Conservation (phyloP, 2,888 invertebrate species). For the Agrochola circellaris region DNA sequence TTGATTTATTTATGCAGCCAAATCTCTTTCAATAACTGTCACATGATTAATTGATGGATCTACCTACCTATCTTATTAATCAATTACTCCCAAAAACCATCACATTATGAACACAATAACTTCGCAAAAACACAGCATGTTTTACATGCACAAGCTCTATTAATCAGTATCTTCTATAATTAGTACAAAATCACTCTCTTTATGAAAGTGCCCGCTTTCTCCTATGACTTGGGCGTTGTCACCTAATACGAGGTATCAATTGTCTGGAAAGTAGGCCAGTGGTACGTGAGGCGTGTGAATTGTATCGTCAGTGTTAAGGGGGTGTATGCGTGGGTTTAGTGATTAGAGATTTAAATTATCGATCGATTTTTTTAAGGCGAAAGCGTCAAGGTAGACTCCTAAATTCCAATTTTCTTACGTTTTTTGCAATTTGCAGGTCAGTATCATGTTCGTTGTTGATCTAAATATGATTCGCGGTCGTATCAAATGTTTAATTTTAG, state of each 20-base stretch:
- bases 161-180: slow-evolving; percentile 31
- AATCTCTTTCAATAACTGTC: background rate
- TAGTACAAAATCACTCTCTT: slow-evolving; percentile 34
- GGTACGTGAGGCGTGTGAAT: slow-evolving; percentile 62
- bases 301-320: slow-evolving; percentile 27
- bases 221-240: slow-evolving; percentile 55
- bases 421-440: too few species aligned
- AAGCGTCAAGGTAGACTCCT: too few species aligned
- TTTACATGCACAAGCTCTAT: slow-evolving; percentile 27
- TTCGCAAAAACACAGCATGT: background rate
- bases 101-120: background rate
- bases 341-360: background rate
- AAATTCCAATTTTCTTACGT: too few species aligned
- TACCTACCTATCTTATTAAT: background rate
- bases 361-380: background rate
- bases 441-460: too few species aligned
- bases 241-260: slow-evolving; percentile 73
- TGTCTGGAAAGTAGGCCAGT: slow-evolving; percentile 78
- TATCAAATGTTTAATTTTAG: too few species aligned
- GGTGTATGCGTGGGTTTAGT: background rate
- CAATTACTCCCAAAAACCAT: background rate
- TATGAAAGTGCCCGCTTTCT: slow-evolving; percentile 58
- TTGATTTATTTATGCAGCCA: background rate
- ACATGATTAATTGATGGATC: background rate
- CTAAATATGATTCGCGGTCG: too few species aligned